Percentiles rank a stretch among this genome's conserved stretches.
phyloP scores from a whole-genome alignment of 2,797 vertebrate genomes.

The Alauda arvensis region DNA sequence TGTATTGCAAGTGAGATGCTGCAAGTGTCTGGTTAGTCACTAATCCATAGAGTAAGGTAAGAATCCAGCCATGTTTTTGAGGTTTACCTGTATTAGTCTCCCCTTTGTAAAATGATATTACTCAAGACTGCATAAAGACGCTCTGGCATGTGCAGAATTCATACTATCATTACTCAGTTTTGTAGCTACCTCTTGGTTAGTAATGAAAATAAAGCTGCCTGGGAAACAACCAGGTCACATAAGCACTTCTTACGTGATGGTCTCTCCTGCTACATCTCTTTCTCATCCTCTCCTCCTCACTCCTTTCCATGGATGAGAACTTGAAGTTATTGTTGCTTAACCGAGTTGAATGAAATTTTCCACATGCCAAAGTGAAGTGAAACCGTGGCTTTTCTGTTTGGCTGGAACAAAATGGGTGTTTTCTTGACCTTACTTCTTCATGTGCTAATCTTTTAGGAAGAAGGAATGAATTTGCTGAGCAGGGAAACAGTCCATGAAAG shows the following conservation, averaged over 20 bases:
- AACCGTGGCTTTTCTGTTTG: background rate
- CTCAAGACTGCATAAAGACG: background rate
- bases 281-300: background rate
- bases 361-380: background rate
- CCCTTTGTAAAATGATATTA: background rate
- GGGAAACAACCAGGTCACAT: background rate
- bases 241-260: background rate
- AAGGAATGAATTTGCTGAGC: slow-evolving; percentile 85
- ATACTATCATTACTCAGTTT: background rate
- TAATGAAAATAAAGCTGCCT: background rate
- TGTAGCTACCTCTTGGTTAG: background rate
- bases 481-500: slow-evolving; percentile 87
- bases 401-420: background rate
- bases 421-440: background rate
- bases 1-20: background rate
- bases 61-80: background rate
- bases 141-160: background rate
- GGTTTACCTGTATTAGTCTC: background rate
- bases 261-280: background rate
- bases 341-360: background rate
- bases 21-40: background rate
- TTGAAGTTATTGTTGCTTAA: background rate
- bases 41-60: background rate
- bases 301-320: background rate
- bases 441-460: slow-evolving; percentile 75